Base-by-base conservation (phyloP, 1,140 invertebrate species). In the Euwallacea similis region DNA sequence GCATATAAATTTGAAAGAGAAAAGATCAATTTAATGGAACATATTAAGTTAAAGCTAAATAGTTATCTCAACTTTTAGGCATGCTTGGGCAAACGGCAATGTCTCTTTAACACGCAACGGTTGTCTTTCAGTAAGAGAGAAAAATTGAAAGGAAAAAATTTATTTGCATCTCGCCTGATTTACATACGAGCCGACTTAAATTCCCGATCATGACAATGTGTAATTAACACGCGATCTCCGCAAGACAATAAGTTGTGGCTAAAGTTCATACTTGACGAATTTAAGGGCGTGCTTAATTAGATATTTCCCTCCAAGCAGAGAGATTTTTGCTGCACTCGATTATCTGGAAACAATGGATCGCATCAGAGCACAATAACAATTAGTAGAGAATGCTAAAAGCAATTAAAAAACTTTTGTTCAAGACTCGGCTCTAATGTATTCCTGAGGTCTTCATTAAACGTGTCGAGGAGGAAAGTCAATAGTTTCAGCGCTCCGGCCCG, bases 261-360 rank as follows among this genome's bases (percentile, higher is more conserved):
- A 68, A 68, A 68, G 66, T 68, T 68, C 66, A 68, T 41, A 68
- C 66, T 60, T 68, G 66, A 68, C 66, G 66, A 68, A 68, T 68
- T 68, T 68, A 68, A 16, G 44, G 56, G 66, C 16, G 66, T 68
- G 63, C 44, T 42, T 65, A 65, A 65, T 65, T 65, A 44, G 61
- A 47, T 63, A 47, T 10, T 10, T n/a, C 10, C n/a, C n/a, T 63
- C 13, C 16, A 7, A 46, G 11, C 16, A 11, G 61, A 44, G 9
- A 13, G 9, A 44, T 46, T 63, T 47, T 63, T 63, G 10, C 15
- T 47, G 15, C 61, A 15, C 44, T 13, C 21, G 10, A 33, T 59
- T 41, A 41, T 63, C 21, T 58, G 44, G 46, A 63, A 63, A 63
- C 61, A 63, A 63, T 63, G 44, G 61, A 21, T 50, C 46, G 21